Base-by-base conservation (phyloP, 2,797 vertebrate species). In the Gallinago stenura region DNA sequence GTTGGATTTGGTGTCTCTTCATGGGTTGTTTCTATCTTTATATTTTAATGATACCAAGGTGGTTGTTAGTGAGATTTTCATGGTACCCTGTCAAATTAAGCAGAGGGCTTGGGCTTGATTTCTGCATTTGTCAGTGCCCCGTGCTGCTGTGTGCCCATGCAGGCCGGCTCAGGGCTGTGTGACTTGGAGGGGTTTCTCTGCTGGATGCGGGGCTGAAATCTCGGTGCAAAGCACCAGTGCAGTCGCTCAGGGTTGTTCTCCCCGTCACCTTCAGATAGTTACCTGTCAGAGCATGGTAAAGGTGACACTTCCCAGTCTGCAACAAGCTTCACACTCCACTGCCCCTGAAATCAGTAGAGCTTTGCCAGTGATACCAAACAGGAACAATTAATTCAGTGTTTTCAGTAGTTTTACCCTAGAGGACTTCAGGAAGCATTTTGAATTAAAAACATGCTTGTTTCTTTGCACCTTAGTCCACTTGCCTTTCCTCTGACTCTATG, bases 11-110 rank as follows among this genome's bases (percentile, higher is more conserved):
- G 58, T 92, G 12, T 76, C 22, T 83, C 57, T 87, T 88, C 86
- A 69, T 89, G 50, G 41, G 35, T 79, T 89, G 82, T 89, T 93
- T 95, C 92, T 95, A 30, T 95, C 83, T 94, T 95, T 93, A 31
- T 86, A 68, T 91, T 95, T 93, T 91, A 91, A 93, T 10, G 15
- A 91, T 81, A 56, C 61, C 41, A 31, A 68, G 87, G 48, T 58
- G 54, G 46, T 76, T 58, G 70, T 92, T 94, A 90, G 68, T 87
- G 87, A 93, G 79, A 85, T 94, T 92, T 90, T 80, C 71, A 61
- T 83, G 71, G 65, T 93, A 31, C 71, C 45, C 89, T 89, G 81
- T 93, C 93, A 94, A 79, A 87, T 85, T 33, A 71, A 87, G 56
- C 72, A 16, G 86, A 89, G 80, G 48, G 30, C 60, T 78, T 7